Evolutionary conservation across 2,797 vertebrate species (phyloP), one percentile per base, ranked within the genome.

Genomic region (Miichthys miiuy): DNA sequence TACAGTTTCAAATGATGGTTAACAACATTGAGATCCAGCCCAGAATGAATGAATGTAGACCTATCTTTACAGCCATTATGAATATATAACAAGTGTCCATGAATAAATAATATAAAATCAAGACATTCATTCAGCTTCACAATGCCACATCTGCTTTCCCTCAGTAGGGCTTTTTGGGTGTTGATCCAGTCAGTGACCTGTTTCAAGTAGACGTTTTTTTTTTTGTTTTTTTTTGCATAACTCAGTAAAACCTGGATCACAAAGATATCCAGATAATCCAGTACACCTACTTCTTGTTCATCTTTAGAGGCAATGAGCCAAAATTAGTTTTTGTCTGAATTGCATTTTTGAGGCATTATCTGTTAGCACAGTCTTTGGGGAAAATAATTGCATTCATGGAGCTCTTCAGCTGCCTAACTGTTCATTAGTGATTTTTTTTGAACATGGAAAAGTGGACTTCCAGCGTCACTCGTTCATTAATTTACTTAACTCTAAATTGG

Each of bases 401-500:
- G 63, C 46, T 73, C 2, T 60, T 50, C 3, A 61, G 13, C 21
- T 30, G 50, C 21, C 3, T 63, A n/a, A 50, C n/a, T 18, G 47
- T 52, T 73, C 27, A 81, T 79, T 79, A 56, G 21, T 4, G 16
- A 73, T 75, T 52, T 41, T 54, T 38, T 51, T 25, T 65, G 74
- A 67, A 52, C 2, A 5, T 5, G 17, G 23, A 63, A 30, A 52
- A 67, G 34, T 38, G 34, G 34, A 48, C 4, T 6, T 48, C 58
- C 3, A 57, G 62, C 27, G 13, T 69, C 62, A 21, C 55, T 73
- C 56, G 60, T 78, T 81, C 52, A 68, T 79, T 80, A 13, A 71
- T 80, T 80, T 79, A 13, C 69, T 80, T 80, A 44, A 63, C 56
- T 63, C 58, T 48, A 46, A 75, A 77, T 70, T 81, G 54, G 23